Percentiles rank a stretch among this genome's conserved stretches.
Evolutionary conservation across 2,888 invertebrate genomes (phyloP).

Genomic region (Eupithecia vulgata): DNA sequence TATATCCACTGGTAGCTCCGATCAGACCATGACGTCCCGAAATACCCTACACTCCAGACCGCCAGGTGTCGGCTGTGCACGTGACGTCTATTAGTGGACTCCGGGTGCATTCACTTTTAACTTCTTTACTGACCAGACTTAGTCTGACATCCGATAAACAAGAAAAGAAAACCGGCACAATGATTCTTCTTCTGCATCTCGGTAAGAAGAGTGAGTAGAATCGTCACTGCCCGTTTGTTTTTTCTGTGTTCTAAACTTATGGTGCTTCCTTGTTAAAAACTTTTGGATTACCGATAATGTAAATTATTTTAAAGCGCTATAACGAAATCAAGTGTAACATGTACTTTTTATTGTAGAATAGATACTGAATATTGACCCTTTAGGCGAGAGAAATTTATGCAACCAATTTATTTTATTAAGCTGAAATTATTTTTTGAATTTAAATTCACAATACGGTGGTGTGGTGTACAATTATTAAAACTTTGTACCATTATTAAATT

Average conservation of each 20-base stretch:
- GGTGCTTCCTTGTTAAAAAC: neutral
- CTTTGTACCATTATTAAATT: too few species aligned
- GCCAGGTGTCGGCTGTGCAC: constrained; percentile 31
- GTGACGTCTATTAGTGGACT: constrained; percentile 28
- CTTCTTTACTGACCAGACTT: constrained; percentile 16
- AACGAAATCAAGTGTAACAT: neutral
- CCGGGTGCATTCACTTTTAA: constrained; percentile 23
- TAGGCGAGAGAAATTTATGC: too few species aligned
- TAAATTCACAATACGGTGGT: too few species aligned
- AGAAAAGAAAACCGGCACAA: neutral
- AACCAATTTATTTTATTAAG: too few species aligned
- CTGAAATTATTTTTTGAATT: too few species aligned
- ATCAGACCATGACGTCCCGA: neutral
- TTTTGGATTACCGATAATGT: neutral
- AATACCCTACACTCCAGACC: neutral
- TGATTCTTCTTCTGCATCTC: neutral
- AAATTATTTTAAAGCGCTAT: neutral
- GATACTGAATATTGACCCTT: too few species aligned
- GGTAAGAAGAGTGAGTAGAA: too few species aligned
- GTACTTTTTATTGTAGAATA: too few species aligned
- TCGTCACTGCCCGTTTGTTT: too few species aligned
- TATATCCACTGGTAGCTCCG: neutral
- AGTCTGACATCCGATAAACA: neutral
- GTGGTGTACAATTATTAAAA: too few species aligned
- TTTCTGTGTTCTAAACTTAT: too few species aligned